These are phyloP conservation scores for Spodoptera picta DNA, from an alignment of 2,888 invertebrate genomes.

Conservation along the genomic window DNA sequence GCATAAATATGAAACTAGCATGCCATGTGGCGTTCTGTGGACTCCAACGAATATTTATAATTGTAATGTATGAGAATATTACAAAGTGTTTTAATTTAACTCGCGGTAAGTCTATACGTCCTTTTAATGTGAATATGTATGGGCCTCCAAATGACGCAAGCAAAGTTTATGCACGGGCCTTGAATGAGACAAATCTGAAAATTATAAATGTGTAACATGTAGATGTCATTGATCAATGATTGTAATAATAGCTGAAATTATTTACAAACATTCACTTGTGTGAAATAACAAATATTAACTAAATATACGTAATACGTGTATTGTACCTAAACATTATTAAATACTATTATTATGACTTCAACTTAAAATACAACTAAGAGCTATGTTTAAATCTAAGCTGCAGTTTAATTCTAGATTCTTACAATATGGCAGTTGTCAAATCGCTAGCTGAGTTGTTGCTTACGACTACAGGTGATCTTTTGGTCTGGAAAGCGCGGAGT, in stretches of 20 bases:
- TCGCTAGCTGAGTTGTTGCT: constrained; percentile 86
- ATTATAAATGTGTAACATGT: constrained; percentile 12
- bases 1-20: constrained; percentile 63
- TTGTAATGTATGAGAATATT: too few relatives aligned
- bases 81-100: constrained; percentile 29
- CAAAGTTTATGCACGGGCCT: constrained; percentile 3
- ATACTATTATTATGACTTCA: constrained; percentile 88
- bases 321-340: constrained; percentile 83
- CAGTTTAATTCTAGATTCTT: constrained; percentile 81
- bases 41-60: constrained; percentile 9
- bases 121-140: too few relatives aligned
- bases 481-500: constrained; percentile 75
- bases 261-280: constrained; percentile 48
- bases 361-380: constrained; percentile 77
- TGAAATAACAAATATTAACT: constrained; percentile 56
- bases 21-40: constrained; percentile 47
- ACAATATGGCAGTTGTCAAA: constrained; percentile 88
- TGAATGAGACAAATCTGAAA: constrained; percentile 16
- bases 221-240: constrained; percentile 35
- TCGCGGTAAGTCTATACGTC: not conserved
- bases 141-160: not conserved
- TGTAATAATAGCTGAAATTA: constrained; percentile 39
- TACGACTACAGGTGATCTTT: constrained; percentile 70
- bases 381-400: constrained; percentile 69
- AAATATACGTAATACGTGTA: constrained; percentile 65